These are phyloP conservation scores for Tribolium freemani DNA, from an alignment of 2,888 invertebrate species.

Conservation along the genomic window DNA sequence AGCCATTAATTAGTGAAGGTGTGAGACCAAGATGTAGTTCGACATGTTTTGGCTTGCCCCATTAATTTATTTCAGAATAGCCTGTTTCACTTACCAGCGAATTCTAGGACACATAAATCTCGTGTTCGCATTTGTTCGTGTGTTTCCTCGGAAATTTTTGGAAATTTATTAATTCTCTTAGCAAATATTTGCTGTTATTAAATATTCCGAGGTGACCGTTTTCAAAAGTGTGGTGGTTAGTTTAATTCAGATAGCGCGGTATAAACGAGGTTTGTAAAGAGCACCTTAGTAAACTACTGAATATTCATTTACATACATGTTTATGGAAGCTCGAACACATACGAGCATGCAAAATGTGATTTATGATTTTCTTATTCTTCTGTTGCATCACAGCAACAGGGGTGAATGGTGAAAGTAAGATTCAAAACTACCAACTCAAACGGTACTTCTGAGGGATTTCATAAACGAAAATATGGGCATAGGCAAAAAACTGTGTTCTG, in stretches of 20 bases:
- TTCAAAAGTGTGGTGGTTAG: neutral
- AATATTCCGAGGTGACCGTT: neutral
- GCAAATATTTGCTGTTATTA: slow-evolving; percentile 9
- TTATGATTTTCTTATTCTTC: neutral
- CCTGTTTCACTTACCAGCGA: slow-evolving; percentile 6
- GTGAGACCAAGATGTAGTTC: slow-evolving; percentile 11
- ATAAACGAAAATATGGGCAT: neutral
- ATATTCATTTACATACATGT: slow-evolving; percentile 40
- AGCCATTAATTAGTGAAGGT: slow-evolving; percentile 9
- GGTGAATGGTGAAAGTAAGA: too few relatives aligned
- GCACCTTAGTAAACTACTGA: slow-evolving; percentile 39
- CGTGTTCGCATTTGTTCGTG: neutral
- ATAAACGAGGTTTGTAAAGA: slow-evolving; percentile 39
- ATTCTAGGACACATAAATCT: neutral
- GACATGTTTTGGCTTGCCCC: slow-evolving; percentile 6
- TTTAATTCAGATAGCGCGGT: slow-evolving; percentile 17
- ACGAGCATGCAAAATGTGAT: slow-evolving; percentile 27
- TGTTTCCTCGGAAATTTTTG: slow-evolving; percentile 1
- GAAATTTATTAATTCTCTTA: neutral
- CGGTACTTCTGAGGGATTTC: too few relatives aligned
- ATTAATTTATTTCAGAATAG: slow-evolving; percentile 18
- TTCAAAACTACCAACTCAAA: too few relatives aligned
- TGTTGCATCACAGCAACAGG: neutral
- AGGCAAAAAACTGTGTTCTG: neutral
- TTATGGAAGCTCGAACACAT: slow-evolving; percentile 34